phyloP scores from a whole-genome alignment of 2,888 invertebrate genomes.

The Branchinecta sandiegonensis region DNA sequence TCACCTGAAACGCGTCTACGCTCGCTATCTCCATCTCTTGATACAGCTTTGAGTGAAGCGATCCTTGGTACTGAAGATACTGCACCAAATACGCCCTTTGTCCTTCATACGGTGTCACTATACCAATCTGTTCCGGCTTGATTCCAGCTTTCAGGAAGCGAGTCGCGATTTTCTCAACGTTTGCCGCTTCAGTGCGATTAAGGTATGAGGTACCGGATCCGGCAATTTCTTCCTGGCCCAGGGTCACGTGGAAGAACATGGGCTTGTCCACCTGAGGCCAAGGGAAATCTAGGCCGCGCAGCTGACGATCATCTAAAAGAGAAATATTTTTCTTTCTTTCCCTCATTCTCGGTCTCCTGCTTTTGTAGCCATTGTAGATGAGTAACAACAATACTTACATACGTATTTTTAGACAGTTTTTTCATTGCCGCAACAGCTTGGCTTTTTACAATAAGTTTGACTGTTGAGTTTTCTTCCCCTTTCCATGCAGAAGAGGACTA shows the following conservation, averaged over 20 bases:
- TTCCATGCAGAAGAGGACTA: too few species aligned
- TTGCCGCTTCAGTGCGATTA: conserved; percentile 94
- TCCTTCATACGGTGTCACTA: conserved; percentile 97
- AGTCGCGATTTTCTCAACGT: conserved; percentile 95
- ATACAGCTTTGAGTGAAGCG: conserved; percentile 87
- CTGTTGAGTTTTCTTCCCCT: too few species aligned
- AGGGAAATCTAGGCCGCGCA: conserved; percentile 83
- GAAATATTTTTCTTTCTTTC: neutral
- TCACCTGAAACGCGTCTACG: conserved; percentile 59
- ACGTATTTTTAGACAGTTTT: too few species aligned
- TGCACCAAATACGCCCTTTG: conserved; percentile 94
- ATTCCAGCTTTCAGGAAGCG: conserved; percentile 86
- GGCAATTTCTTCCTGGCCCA: conserved; percentile 95
- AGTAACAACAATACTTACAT: too few species aligned
- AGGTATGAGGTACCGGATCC: conserved; percentile 96
- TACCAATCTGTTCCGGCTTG: conserved; percentile 94
- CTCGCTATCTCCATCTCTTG: conserved; percentile 96
- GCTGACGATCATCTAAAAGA: conserved; percentile 61
- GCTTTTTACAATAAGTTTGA: too few species aligned
- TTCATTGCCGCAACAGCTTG: too few species aligned
- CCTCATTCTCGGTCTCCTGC: too few species aligned
- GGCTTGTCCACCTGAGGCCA: conserved; percentile 95
- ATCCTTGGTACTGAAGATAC: conserved; percentile 97
- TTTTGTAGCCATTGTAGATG: too few species aligned
- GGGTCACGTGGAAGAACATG: conserved; percentile 95